phyloP scores from a whole-genome alignment of 92 coral and sea anemone species.

The Micromussa lordhowensis region DNA sequence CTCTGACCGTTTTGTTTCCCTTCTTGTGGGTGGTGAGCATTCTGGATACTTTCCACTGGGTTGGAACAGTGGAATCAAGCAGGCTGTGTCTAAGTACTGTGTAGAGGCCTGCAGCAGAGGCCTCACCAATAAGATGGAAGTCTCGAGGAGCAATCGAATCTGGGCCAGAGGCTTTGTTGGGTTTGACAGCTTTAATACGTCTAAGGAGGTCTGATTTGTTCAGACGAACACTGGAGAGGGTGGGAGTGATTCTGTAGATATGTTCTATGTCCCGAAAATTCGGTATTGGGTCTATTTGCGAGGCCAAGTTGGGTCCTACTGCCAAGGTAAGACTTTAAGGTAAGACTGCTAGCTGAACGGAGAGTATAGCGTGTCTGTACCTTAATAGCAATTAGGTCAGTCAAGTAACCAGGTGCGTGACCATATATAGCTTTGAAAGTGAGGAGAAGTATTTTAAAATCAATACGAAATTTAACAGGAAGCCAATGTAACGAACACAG shows the following conservation, averaged over 20 bases:
- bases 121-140: conserved; percentile 37
- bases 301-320: conserved; percentile 57
- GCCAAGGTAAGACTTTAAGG: too few species aligned
- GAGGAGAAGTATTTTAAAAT: too few species aligned
- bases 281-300: conserved; percentile 34
- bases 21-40: conserved; percentile 67
- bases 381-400: too few species aligned
- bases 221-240: not conserved
- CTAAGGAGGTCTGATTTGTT: conserved; percentile 29
- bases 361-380: too few species aligned
- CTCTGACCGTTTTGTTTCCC: conserved; percentile 46
- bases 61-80: conserved; percentile 32
- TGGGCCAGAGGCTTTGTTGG: conserved; percentile 46
- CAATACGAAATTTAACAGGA: too few species aligned
- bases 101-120: conserved; percentile 33
- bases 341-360: too few species aligned
- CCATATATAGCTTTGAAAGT: too few species aligned
- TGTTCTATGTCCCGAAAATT: conserved; percentile 26
- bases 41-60: conserved; percentile 68
- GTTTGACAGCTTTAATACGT: conserved; percentile 30
- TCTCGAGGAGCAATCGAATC: conserved; percentile 44
- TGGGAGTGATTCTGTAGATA: conserved; percentile 10
- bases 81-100: conserved; percentile 14
- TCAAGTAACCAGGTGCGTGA: too few species aligned
- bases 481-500: too few species aligned